A percentile compares a stretch with the other conserved stretches of the same genome.
phyloP scores from a whole-genome alignment of 2,797 vertebrate genomes.

The Huso huso region DNA sequence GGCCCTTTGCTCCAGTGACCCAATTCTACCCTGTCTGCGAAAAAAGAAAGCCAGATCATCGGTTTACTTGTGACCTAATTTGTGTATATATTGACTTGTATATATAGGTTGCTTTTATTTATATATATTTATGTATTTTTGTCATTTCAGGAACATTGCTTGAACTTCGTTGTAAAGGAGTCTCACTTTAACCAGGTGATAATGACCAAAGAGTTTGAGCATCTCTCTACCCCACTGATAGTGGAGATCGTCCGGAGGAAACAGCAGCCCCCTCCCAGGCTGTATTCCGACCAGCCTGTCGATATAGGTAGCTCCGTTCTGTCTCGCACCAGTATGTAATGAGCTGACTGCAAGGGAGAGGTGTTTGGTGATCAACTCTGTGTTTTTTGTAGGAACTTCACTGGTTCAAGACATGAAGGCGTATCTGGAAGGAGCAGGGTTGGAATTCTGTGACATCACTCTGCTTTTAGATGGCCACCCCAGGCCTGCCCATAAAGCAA shows the following conservation, averaged over 20 bases:
- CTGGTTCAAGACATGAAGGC: slow-evolving; percentile 98
- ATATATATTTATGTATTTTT: slow-evolving; percentile 1
- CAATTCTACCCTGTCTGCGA: too few relatives aligned
- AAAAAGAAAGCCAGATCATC: too few relatives aligned
- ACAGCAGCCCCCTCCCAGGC: slow-evolving; percentile 83
- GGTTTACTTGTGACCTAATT: too few relatives aligned
- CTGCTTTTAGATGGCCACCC: slow-evolving; percentile 89
- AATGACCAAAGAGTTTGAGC: slow-evolving; percentile 98
- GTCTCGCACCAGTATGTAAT: neutral
- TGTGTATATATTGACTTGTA: too few relatives aligned
- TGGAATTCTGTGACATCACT: slow-evolving; percentile 93
- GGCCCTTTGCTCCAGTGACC: too few relatives aligned
- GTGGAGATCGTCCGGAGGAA: slow-evolving; percentile 95
- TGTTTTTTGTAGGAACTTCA: slow-evolving; percentile 70
- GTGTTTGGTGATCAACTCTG: neutral
- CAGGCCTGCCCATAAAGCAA: slow-evolving; percentile 87
- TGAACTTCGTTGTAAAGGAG: slow-evolving; percentile 98
- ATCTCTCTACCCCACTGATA: slow-evolving; percentile 84
- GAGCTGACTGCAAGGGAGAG: neutral
- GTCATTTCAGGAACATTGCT: slow-evolving; percentile 77
- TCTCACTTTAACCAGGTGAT: slow-evolving; percentile 98
- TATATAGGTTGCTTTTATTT: too few relatives aligned
- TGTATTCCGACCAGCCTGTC: slow-evolving; percentile 85
- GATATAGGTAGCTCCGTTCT: slow-evolving; percentile 70
- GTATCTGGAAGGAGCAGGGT: slow-evolving; percentile 86